A percentile compares a stretch with the other conserved stretches of the same genome.
Conservation (phyloP, 2,113 vertebrate genomes). For the Amblyornis subalaris region DNA sequence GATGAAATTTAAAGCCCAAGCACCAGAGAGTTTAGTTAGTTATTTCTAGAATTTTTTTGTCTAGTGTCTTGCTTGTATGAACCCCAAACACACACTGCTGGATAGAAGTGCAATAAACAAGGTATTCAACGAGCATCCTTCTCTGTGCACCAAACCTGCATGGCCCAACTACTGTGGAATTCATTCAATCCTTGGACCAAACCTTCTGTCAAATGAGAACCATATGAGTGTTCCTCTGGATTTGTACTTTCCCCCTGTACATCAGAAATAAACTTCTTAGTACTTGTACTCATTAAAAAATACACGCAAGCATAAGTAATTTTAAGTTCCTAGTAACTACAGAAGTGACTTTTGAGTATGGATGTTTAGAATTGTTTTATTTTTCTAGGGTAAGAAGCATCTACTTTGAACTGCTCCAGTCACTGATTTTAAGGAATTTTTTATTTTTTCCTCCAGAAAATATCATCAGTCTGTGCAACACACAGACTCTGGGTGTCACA, state of each 20-base stretch:
- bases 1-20: constrained; percentile 62
- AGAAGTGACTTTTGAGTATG: background rate
- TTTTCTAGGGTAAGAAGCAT: background rate
- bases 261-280: background rate
- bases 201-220: background rate
- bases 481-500: background rate
- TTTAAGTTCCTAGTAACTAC: background rate
- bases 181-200: background rate
- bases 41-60: background rate
- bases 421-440: background rate
- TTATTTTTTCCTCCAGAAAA: background rate
- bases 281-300: background rate
- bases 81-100: background rate
- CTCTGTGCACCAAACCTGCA: background rate
- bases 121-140: background rate
- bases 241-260: background rate
- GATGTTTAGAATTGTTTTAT: background rate
- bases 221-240: background rate
- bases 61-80: constrained; percentile 30
- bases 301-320: background rate
- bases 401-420: background rate
- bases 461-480: background rate
- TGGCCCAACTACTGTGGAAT: background rate
- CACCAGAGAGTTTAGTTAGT: background rate
- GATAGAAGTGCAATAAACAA: constrained; percentile 68